These are phyloP conservation scores for Seriola aureovittata DNA, from an alignment of 2,113 vertebrate genomes.

Conservation along the genomic window DNA sequence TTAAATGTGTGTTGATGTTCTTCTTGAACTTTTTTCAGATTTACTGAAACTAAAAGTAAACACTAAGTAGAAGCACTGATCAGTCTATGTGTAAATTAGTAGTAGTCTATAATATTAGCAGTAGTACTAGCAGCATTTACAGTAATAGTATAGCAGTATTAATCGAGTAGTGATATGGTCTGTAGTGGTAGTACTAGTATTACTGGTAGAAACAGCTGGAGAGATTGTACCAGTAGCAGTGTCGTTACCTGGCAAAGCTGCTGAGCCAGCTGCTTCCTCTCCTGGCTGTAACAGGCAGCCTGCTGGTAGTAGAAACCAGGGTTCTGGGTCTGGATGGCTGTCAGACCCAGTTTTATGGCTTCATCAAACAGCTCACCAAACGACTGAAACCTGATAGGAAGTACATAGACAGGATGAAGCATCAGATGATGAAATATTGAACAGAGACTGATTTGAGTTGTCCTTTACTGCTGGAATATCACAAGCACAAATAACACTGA, in stretches of 20 bases:
- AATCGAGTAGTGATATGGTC: neutral
- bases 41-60: neutral
- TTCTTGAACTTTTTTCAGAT: neutral
- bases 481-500: too few relatives aligned
- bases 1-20: neutral
- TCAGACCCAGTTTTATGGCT: constrained; percentile 96
- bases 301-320: constrained; percentile 99
- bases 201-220: neutral
- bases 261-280: constrained; percentile 90
- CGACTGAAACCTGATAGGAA: constrained; percentile 91
- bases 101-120: neutral
- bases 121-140: neutral
- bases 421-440: too few relatives aligned
- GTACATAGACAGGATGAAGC: neutral
- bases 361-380: constrained; percentile 99
- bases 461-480: too few relatives aligned
- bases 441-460: too few relatives aligned
- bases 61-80: neutral
- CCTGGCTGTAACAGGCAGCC: constrained; percentile 96
- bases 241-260: constrained; percentile 88
- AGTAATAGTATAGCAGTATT: neutral
- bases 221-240: neutral
- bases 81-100: neutral
- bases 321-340: constrained; percentile 98
- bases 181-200: neutral